Evolutionary conservation across 2,797 vertebrate species (phyloP).

Genomic region (Oryzias dopingdopingensis): DNA sequence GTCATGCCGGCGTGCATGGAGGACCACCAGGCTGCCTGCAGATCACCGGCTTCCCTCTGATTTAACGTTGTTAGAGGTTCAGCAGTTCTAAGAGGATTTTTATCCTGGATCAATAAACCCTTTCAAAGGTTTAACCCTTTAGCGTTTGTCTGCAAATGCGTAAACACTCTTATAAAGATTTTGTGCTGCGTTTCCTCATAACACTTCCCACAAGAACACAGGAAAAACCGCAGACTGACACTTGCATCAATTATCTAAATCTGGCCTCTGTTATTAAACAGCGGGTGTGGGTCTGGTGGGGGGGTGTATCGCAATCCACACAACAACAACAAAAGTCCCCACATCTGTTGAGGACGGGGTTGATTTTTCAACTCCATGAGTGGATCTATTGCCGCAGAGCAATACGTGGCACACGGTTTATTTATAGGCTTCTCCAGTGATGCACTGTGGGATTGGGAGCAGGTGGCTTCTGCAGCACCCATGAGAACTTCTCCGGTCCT

Average conservation of each 20-base stretch:
- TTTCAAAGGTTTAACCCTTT: no score
- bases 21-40: slow-evolving; percentile 1
- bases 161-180: no score
- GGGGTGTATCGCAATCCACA: no score
- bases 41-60: slow-evolving; percentile 3
- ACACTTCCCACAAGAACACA: no score
- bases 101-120: no score
- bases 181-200: no score
- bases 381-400: slow-evolving; percentile 44
- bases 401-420: slow-evolving; percentile 59
- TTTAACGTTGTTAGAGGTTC: not conserved
- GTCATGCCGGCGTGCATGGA: slow-evolving; percentile 2
- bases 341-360: slow-evolving; percentile 11
- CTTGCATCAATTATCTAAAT: no score
- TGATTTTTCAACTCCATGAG: slow-evolving; percentile 13
- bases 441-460: slow-evolving; percentile 28
- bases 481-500: slow-evolving; percentile 44
- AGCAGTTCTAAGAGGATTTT: not conserved
- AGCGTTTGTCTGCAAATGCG: no score
- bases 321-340: not conserved
- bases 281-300: no score
- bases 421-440: slow-evolving; percentile 46
- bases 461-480: slow-evolving; percentile 19
- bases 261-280: no score
- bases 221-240: no score